Percentiles rank a stretch among this genome's conserved stretches.
These are phyloP conservation scores for Cosmia pyralina DNA, from an alignment of 2,888 invertebrate genomes.

Conservation along the genomic window DNA sequence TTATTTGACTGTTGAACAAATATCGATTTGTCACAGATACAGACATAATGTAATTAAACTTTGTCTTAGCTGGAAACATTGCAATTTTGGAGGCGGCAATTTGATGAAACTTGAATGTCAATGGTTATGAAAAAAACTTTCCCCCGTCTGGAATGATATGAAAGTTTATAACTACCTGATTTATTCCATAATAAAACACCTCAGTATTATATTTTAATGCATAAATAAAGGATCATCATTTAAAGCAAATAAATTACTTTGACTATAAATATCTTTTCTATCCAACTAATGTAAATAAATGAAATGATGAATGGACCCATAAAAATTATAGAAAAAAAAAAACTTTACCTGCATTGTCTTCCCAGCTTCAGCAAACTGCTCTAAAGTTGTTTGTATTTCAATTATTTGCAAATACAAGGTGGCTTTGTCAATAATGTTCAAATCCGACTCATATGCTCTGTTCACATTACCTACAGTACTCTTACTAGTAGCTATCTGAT, in stretches of 20 bases:
- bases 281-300: not conserved
- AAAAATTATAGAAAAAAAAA: not conserved
- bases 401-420: conserved; percentile 96
- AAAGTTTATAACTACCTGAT: not conserved
- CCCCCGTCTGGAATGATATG: not conserved
- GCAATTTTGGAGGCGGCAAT: conserved; percentile 7
- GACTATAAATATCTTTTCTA: too few species aligned
- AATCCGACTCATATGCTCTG: conserved; percentile 81
- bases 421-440: conserved; percentile 94
- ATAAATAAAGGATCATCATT: not conserved
- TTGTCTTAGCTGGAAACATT: conserved; percentile 10
- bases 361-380: conserved; percentile 94
- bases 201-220: not conserved
- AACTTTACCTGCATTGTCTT: conserved; percentile 93
- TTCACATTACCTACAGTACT: conserved; percentile 72
- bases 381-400: conserved; percentile 92
- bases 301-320: not conserved
- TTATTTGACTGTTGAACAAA: conserved; percentile 8
- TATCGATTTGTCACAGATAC: conserved; percentile 17
- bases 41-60: not conserved
- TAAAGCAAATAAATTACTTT: too few species aligned
- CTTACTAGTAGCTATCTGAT: conserved; percentile 91
- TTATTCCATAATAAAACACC: not conserved
- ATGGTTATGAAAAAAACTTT: not conserved
- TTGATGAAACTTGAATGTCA: not conserved